Conservation (phyloP, 2,888 invertebrate genomes). For the Helicoverpa assulta region DNA sequence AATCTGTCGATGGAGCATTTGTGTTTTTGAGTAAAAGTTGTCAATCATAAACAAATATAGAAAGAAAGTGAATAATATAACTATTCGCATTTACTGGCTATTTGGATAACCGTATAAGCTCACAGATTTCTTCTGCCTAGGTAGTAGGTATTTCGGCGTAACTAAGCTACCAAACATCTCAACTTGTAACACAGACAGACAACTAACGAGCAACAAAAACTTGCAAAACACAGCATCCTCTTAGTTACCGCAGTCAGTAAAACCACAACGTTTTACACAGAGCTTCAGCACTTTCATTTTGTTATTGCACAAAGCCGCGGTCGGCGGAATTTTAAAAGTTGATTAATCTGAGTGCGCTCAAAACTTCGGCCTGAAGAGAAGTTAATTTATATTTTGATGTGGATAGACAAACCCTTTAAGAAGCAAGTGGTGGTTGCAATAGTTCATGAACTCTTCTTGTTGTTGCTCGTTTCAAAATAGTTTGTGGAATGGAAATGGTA, state of each 20-base stretch:
- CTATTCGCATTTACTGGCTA: too few relatives aligned
- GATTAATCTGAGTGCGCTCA: constrained; percentile 48
- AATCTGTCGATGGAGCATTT: too few relatives aligned
- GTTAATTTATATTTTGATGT: constrained; percentile 10
- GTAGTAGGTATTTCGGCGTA: too few relatives aligned
- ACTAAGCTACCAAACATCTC: too few relatives aligned
- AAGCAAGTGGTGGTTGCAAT: not conserved
- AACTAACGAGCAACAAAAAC: not conserved
- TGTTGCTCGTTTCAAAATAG: too few relatives aligned
- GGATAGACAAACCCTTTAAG: not conserved
- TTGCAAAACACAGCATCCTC: constrained; percentile 5
- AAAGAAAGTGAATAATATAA: too few relatives aligned
- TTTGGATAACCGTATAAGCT: too few relatives aligned
- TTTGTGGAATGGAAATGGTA: too few relatives aligned
- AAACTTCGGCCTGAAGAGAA: constrained; percentile 17
- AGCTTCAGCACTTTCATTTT: constrained; percentile 31
- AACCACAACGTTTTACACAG: constrained; percentile 9
- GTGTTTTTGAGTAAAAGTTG: too few relatives aligned
- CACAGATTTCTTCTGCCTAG: too few relatives aligned
- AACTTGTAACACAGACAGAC: not conserved
- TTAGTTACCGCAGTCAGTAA: constrained; percentile 20
- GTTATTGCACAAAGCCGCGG: constrained; percentile 20
- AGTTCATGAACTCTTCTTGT: not conserved
- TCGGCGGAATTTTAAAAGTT: constrained; percentile 46
- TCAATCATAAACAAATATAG: too few relatives aligned